phyloP scores from a whole-genome alignment of 2,113 vertebrate species.

The Sula dactylatra region DNA sequence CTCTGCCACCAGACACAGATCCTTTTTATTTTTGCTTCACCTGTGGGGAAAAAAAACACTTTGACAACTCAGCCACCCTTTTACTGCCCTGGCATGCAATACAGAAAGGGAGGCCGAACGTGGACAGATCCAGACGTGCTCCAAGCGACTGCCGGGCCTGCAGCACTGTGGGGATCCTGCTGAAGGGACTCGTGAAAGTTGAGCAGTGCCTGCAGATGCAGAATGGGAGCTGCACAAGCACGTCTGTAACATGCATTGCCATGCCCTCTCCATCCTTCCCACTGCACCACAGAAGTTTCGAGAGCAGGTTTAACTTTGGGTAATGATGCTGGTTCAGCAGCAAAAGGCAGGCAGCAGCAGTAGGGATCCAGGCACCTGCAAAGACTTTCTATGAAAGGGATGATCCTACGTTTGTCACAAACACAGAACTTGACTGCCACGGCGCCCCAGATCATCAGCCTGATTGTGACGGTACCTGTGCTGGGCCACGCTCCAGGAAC shows the following conservation, averaged over 20 bases:
- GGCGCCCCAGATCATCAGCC: fast-evolving
- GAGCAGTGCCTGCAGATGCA: background rate
- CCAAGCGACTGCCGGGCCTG: background rate
- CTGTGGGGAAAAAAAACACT: background rate
- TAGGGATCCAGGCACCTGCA: background rate
- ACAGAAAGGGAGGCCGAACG: fast-evolving
- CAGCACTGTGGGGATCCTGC: background rate
- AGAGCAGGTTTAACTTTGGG: background rate
- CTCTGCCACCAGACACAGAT: background rate
- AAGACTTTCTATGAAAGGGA: background rate
- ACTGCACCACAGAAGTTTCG: background rate
- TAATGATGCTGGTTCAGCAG: fast-evolving
- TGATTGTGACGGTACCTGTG: fast-evolving
- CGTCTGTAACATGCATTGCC: fast-evolving
- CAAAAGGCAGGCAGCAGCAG: background rate
- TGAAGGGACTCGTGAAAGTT: background rate
- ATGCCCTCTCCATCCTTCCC: background rate
- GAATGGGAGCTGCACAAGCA: background rate
- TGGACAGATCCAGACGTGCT: background rate
- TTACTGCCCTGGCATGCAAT: background rate
- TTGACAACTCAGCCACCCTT: background rate
- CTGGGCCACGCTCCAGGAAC: background rate
- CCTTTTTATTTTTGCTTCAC: background rate
- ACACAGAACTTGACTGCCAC: background rate
- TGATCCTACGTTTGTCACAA: background rate